phyloP scores from a whole-genome alignment of 1,140 invertebrate genomes.

The Drosophila virilis region DNA sequence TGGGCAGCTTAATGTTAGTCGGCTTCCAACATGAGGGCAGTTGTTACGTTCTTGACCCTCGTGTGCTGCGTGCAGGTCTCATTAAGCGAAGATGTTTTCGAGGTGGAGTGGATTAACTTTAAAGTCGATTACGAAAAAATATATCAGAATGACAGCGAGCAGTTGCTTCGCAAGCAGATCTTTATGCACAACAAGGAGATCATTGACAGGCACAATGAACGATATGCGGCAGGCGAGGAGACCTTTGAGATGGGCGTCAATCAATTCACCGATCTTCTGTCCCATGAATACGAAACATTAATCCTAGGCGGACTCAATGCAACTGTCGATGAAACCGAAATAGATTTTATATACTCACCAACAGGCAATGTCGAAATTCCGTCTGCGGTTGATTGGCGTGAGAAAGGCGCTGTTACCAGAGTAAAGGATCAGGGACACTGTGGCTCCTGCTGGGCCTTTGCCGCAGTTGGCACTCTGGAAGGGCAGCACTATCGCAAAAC shows the following conservation, averaged over 20 bases:
- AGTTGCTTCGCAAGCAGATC: constrained; percentile 91
- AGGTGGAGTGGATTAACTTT: constrained; percentile 14
- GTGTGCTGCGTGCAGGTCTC: constrained; percentile 93
- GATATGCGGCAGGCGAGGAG: constrained; percentile 87
- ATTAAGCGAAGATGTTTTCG: constrained; percentile 82
- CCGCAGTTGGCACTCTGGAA: constrained; percentile 88
- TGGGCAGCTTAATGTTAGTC: constrained; percentile 92
- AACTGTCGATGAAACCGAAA: constrained; percentile 94
- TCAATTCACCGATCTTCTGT: constrained; percentile 92
- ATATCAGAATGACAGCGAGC: constrained; percentile 89
- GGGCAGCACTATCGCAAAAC: constrained; percentile 88
- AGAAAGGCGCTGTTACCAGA: constrained; percentile 79
- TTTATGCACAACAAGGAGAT: constrained; percentile 92
- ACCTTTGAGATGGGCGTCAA: constrained; percentile 89
- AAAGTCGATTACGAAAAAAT: constrained; percentile 88
- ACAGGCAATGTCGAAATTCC: constrained; percentile 87
- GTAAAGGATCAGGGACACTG: constrained; percentile 85
- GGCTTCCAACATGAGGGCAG: not conserved
- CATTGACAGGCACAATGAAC: constrained; percentile 92
- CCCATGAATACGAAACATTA: constrained; percentile 89
- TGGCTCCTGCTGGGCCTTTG: constrained; percentile 85
- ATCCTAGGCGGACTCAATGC: constrained; percentile 76
- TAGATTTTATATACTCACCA: constrained; percentile 87
- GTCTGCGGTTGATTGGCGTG: constrained; percentile 95
- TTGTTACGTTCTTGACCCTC: not conserved